Evolutionary conservation across 2,113 vertebrate genomes (phyloP), one percentile per base, ranked within the genome.

Genomic region (Ceratotherium simum): DNA sequence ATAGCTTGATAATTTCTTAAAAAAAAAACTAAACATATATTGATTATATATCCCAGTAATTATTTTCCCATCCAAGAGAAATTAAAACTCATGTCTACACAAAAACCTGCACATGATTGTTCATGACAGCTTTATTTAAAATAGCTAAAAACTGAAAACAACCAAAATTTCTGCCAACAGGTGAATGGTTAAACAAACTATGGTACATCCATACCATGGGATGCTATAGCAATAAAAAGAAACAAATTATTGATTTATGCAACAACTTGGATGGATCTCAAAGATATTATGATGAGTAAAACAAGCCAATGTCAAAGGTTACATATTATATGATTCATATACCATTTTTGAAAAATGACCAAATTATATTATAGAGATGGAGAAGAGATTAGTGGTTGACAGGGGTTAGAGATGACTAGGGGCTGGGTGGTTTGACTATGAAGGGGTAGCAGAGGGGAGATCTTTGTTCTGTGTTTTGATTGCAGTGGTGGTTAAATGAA

Each of bases 401-500:
- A 31, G 23, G 72, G 21, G 2, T 16, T 10, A 13, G 21, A 2
- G 56, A 8, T 33, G 5, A n/a, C 9, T 23, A 25, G 31, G 56
- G 6, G 31, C 12, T 21, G 11, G 17, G 48, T 14, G 7, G 6
- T 8, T 25, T 75, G 67, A 4, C 16, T 25, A 1, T 21, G 12
- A 25, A 25, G 13, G 4, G 12, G 3, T 17, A 8, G 70, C 1
- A 17, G 21, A 29, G 31, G 18, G 4, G 48, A 91, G 29, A 1
- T 21, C 48, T 46, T 12, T 12, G n/a, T 13, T 56, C 21, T 33
- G 11, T 8, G 3, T 29, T 42, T 8, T 21, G 11, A 51, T 8
- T 14, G 8, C 0, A 0, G 29, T 13, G 0, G 8, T 29, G 17
- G 33, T n/a, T 54, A 27, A 14, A 14, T 11, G 23, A 62, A 54